Conservation (phyloP, 2,888 invertebrate genomes). For the Amphipyra berbera region DNA sequence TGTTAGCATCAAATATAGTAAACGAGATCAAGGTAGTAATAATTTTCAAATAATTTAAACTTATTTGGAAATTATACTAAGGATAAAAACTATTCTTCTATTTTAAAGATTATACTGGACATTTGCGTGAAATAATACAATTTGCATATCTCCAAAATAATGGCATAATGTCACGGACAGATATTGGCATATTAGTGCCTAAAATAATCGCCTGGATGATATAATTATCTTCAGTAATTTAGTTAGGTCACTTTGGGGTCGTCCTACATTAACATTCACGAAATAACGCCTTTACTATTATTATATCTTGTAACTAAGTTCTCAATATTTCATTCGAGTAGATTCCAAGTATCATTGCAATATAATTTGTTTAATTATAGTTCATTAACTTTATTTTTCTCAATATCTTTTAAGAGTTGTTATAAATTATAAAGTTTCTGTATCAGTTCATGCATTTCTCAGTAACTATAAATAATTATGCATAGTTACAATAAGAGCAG, state of each 20-base stretch:
- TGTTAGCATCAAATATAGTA: constrained; percentile 6
- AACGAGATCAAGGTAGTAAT: constrained; percentile 27
- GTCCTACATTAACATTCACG: not conserved
- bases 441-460: constrained; percentile 37
- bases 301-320: not conserved
- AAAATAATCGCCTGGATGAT: constrained; percentile 15
- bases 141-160: constrained; percentile 22
- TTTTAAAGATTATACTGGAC: not conserved
- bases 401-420: constrained; percentile 1
- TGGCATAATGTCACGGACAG: constrained; percentile 15
- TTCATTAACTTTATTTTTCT: not conserved
- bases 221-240: constrained; percentile 14
- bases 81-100: not conserved
- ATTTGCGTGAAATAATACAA: constrained; percentile 12
- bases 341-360: not conserved
- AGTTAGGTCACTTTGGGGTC: not conserved
- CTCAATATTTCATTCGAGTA: not conserved
- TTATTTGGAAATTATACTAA: constrained; percentile 4
- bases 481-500: constrained; percentile 31
- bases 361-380: not conserved
- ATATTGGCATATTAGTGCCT: constrained; percentile 6
- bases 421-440: constrained; percentile 12
- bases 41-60: constrained; percentile 5
- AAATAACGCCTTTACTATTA: not conserved
- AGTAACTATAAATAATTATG: constrained; percentile 22